Conservation (phyloP, 2,888 invertebrate species). For the Pristionchus japonicus region DNA sequence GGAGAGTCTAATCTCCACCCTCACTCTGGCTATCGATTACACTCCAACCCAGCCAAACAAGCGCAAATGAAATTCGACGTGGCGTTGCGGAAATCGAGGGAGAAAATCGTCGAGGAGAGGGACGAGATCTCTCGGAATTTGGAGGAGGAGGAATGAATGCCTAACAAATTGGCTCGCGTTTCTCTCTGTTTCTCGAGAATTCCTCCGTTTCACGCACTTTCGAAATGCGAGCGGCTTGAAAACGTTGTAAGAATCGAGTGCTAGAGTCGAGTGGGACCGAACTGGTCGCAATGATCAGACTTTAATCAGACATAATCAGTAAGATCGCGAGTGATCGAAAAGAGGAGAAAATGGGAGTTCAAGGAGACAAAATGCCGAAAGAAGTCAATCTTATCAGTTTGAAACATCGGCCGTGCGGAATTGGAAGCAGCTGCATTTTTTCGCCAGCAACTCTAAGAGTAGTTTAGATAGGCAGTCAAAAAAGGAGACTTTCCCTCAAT, state of each 20-base stretch:
- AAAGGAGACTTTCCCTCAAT: no score
- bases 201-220: background rate
- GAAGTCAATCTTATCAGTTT: background rate
- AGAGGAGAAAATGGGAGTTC: background rate
- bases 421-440: background rate
- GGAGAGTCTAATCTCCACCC: background rate
- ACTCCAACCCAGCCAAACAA: background rate
- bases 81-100: background rate
- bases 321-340: no score
- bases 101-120: background rate
- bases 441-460: background rate
- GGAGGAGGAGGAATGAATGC: slow-evolving; percentile 22
- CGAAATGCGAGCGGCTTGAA: background rate
- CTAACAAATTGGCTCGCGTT: background rate
- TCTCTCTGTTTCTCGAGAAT: background rate
- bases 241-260: background rate
- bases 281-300: no score
- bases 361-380: background rate
- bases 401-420: background rate
- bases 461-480: background rate
- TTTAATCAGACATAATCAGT: no score
- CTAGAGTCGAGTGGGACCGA: no score
- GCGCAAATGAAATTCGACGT: background rate
- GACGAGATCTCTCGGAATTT: background rate
- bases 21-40: background rate